Percentiles rank a stretch among this genome's conserved stretches.
Evolutionary conservation across 2,113 vertebrate genomes (phyloP).

Genomic region (Saguinus midas): DNA sequence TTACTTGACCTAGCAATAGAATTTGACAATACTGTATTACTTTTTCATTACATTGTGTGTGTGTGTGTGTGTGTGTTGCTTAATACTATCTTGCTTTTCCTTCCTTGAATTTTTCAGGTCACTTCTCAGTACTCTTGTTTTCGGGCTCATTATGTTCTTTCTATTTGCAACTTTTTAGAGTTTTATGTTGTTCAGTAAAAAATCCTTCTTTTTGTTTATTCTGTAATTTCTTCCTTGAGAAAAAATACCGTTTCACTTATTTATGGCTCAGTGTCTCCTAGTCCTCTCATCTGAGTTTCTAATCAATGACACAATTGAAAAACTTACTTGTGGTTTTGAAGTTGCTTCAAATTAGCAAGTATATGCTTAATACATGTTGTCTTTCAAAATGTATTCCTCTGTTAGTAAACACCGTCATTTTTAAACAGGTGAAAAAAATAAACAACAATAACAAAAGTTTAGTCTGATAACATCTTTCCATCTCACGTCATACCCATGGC

Average conservation of each 20-base stretch:
- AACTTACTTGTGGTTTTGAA: neutral
- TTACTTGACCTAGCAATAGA: neutral
- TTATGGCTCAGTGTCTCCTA: neutral
- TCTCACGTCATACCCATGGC: neutral
- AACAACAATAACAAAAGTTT: neutral
- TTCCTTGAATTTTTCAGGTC: neutral
- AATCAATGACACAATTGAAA: neutral
- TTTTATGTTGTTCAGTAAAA: neutral
- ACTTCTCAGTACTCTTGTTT: neutral
- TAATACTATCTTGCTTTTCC: neutral
- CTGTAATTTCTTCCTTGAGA: neutral
- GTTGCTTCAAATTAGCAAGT: neutral
- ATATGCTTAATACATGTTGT: neutral
- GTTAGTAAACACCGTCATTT: neutral
- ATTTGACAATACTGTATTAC: neutral
- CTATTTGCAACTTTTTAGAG: neutral
- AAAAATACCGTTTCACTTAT: neutral
- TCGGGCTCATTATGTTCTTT: neutral
- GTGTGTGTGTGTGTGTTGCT: neutral
- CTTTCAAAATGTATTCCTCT: neutral
- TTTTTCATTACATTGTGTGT: neutral
- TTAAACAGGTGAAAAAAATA: neutral
- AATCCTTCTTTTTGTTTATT: neutral
- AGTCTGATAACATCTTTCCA: neutral
- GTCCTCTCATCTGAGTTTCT: neutral